Evolutionary conservation across 2,113 vertebrate species (phyloP).

Genomic region (Paramormyrops kingsleyae): DNA sequence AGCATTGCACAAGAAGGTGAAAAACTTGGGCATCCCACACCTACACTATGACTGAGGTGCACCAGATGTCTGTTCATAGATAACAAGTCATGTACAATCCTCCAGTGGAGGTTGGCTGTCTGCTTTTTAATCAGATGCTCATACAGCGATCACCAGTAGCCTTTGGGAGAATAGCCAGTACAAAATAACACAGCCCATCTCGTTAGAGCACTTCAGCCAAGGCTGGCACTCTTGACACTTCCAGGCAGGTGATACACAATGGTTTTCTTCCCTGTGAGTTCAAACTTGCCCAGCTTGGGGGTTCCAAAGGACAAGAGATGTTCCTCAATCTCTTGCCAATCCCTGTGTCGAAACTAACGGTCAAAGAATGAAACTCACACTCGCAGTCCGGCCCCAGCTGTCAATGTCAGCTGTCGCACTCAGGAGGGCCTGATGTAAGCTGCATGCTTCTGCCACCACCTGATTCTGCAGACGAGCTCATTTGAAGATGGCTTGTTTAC

Average conservation of each 20-base stretch:
- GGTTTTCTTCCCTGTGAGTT: not conserved
- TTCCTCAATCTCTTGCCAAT: not conserved
- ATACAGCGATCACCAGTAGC: not conserved
- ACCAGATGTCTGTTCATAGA: not conserved
- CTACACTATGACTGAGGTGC: not conserved
- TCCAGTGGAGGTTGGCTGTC: not conserved
- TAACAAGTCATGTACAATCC: not conserved
- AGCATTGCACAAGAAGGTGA: not conserved
- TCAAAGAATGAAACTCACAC: not conserved
- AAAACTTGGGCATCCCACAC: not conserved
- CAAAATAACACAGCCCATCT: not conserved
- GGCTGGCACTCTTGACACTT: not conserved
- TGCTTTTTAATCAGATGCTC: not conserved
- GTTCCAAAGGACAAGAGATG: not conserved
- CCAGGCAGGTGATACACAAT: not conserved
- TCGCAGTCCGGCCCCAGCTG: not conserved
- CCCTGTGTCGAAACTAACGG: not conserved
- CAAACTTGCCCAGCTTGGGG: not conserved
- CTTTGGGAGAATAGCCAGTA: not conserved
- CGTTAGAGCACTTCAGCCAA: not conserved
- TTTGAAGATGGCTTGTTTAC: not conserved
- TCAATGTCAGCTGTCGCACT: not conserved
- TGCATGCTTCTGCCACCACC: not conserved
- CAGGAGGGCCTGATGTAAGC: not conserved
- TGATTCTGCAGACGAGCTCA: not conserved